Percentiles rank a stretch among this genome's conserved stretches.
These are phyloP conservation scores for Shinisaurus crocodilurus DNA, from an alignment of 2,113 vertebrate genomes.

Conservation along the genomic window DNA sequence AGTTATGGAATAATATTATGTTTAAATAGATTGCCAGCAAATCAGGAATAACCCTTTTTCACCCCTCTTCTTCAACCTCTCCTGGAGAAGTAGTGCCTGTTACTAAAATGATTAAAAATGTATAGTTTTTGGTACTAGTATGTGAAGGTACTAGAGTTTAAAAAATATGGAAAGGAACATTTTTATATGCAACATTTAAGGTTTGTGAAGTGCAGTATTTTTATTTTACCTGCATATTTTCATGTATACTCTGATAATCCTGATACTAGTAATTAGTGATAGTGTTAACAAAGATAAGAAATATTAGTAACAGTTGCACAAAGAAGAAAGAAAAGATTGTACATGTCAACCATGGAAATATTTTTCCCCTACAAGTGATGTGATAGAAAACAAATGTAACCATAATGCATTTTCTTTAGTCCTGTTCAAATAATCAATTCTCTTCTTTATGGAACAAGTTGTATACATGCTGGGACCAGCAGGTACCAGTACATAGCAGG, in stretches of 20 bases:
- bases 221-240: background rate
- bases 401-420: constrained; percentile 76
- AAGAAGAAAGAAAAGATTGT: constrained; percentile 30
- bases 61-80: background rate
- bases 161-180: background rate
- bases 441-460: constrained; percentile 74
- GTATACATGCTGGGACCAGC: constrained; percentile 78
- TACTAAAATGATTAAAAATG: background rate
- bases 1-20: background rate
- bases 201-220: background rate
- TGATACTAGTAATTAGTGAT: constrained; percentile 7
- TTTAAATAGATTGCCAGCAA: background rate
- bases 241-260: background rate
- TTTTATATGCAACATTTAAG: background rate
- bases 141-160: background rate
- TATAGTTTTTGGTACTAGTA: background rate
- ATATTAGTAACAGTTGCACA: background rate
- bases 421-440: constrained; percentile 76
- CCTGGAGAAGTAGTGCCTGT: background rate
- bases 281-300: background rate
- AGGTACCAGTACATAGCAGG: constrained; percentile 74
- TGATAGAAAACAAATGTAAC: constrained; percentile 68
- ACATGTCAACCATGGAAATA: background rate
- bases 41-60: background rate
- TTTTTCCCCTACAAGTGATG: constrained; percentile 50